These are phyloP conservation scores for Arctocebus calabarensis DNA, from an alignment of 2,797 vertebrate genomes.

Conservation along the genomic window DNA sequence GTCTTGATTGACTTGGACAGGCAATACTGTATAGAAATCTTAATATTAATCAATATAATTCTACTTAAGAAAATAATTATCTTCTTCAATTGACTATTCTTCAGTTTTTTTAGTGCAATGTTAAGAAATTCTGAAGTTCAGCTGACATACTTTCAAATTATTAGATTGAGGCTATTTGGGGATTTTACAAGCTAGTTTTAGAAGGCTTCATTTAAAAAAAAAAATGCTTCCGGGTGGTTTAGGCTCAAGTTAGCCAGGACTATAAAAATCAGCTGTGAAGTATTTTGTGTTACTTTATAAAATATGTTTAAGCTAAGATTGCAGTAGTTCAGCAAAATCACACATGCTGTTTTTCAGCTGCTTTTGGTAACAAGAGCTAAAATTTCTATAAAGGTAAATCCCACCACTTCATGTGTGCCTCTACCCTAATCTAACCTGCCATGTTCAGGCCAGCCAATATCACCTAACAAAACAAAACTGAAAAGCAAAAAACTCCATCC, in stretches of 20 bases:
- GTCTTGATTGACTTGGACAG: slow-evolving; percentile 6
- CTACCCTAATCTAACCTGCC: not conserved
- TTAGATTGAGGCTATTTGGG: slow-evolving; percentile 53
- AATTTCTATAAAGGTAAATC: slow-evolving; percentile 58
- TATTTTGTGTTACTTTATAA: slow-evolving; percentile 62
- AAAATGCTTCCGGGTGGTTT: slow-evolving; percentile 41
- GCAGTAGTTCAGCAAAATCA: slow-evolving; percentile 61
- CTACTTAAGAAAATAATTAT: slow-evolving; percentile 45
- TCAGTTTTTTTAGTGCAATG: slow-evolving; percentile 46
- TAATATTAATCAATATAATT: slow-evolving; percentile 49
- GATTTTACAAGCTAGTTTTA: slow-evolving; percentile 56
- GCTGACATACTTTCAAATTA: slow-evolving; percentile 63
- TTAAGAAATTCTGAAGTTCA: slow-evolving; percentile 69
- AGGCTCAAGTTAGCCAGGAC: slow-evolving; percentile 52
- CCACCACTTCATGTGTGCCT: not conserved
- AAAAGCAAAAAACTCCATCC: not conserved
- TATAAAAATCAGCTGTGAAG: slow-evolving; percentile 64
- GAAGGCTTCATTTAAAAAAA: slow-evolving; percentile 37
- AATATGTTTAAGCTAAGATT: slow-evolving; percentile 68
- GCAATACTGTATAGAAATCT: slow-evolving; percentile 46
- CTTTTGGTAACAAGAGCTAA: slow-evolving; percentile 56
- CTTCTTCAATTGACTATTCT: slow-evolving; percentile 61
- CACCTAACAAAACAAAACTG: not conserved
- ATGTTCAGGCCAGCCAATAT: not conserved
- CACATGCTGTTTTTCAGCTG: not conserved